Percentiles rank a stretch among this genome's conserved stretches.
These are phyloP conservation scores for Alces alces DNA, from an alignment of 2,113 vertebrate species.

Conservation along the genomic window DNA sequence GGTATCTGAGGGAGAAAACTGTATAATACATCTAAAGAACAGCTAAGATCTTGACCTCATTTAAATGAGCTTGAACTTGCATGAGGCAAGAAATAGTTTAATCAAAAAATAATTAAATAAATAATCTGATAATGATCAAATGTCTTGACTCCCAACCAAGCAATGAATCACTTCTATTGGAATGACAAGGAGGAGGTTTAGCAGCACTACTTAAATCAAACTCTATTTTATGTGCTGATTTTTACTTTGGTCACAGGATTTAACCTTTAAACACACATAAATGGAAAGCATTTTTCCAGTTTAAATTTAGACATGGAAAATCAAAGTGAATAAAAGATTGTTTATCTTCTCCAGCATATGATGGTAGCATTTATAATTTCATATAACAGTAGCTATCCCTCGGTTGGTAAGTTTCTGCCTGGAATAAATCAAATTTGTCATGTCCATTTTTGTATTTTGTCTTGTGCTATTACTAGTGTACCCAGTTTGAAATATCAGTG, in stretches of 20 bases:
- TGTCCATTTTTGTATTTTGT: conserved; percentile 44
- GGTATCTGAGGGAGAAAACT: conserved; percentile 41
- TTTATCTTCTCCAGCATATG: conserved; percentile 23
- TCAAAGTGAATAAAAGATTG: conserved; percentile 28
- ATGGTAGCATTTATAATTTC: conserved; percentile 58
- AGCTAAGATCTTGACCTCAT: conserved; percentile 65
- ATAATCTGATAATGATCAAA: conserved; percentile 65
- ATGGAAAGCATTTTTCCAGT: not conserved
- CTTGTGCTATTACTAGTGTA: conserved; percentile 32
- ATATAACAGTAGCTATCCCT: conserved; percentile 4
- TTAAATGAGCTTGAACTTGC: conserved; percentile 66
- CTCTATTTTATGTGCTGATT: not conserved
- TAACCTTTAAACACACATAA: conserved; percentile 40
- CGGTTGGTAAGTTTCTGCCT: not conserved
- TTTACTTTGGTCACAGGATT: conserved; percentile 5
- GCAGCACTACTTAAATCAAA: not conserved
- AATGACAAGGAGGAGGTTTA: conserved; percentile 51
- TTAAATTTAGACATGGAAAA: conserved; percentile 54
- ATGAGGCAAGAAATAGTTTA: conserved; percentile 39
- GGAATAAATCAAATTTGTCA: conserved; percentile 57
- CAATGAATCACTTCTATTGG: conserved; percentile 68
- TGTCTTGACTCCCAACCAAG: conserved; percentile 58
- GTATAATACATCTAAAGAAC: conserved; percentile 56
- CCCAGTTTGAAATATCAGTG: conserved; percentile 41
- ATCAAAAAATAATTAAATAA: not conserved